Evolutionary conservation across 2,888 invertebrate species (phyloP), one percentile per base, ranked within the genome.

Genomic region (Cyclophora albipunctata): DNA sequence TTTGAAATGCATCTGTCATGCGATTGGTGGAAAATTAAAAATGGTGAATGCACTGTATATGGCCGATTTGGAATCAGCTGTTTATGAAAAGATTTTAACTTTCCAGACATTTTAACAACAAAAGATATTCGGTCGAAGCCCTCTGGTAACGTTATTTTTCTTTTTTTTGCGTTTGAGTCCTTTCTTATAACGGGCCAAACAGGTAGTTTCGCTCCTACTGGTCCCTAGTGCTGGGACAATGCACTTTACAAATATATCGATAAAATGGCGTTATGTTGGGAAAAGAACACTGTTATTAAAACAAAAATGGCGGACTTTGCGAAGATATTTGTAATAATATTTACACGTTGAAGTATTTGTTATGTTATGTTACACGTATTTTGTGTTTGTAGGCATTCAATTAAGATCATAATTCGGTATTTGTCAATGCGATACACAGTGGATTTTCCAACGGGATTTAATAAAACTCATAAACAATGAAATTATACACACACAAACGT

Each of bases 161-260:
- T 63, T 57, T 57, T 57, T 51, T 51, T 50, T 53, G 53, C 59
- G 52, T 54, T 54, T 48, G 50, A 49, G 20, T 20, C 2, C 53
- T 48, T 55, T 54, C 49, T n/a, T n/a, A 55, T 69, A 72, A 71
- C 72, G 71, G 73, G 69, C 64, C 60, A 35, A 55, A 50, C 67
- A 59, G 66, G 69, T 72, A 67, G 58, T 55, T 60, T 52, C 50
- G 50, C 51, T 53, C 55, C 55, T 59, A 64, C 62, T 57, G 52
- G 60, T 59, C 52, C 45, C 34, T 63, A 67, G 66, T 61, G 67
- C 40, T 60, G 68, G 57, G 55, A 54, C 37, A 43, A 7, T 7
- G 42, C 20, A 7, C 20, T 20, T 7, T 42, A 33, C 7, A 34
- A 20, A 43, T 7, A 34, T 59, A 51, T 64, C 62, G 63, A 62